These are phyloP conservation scores for Neosilurus hyrtlii DNA, from an alignment of 2,797 vertebrate species.

Conservation along the genomic window DNA sequence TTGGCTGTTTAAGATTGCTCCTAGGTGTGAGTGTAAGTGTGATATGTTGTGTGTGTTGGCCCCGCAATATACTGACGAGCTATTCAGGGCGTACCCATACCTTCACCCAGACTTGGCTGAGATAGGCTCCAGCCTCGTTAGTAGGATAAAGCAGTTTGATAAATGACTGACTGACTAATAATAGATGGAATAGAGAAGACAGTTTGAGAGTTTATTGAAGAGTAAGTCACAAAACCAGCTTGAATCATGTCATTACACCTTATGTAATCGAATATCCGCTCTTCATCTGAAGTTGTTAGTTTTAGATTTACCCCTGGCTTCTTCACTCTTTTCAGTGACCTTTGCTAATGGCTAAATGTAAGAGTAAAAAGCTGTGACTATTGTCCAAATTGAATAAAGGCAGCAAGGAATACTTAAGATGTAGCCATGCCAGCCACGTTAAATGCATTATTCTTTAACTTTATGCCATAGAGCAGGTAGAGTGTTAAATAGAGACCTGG, in stretches of 20 bases:
- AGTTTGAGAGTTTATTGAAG: background rate
- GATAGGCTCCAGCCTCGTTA: too few species aligned
- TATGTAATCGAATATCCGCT: conserved; percentile 22
- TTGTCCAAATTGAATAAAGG: conserved; percentile 42
- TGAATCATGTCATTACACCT: background rate
- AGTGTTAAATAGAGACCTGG: background rate
- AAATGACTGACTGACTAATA: too few species aligned
- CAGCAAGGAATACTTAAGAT: conserved; percentile 33
- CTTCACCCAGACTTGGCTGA: too few species aligned
- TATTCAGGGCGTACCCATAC: too few species aligned
- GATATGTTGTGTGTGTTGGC: too few species aligned
- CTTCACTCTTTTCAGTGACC: background rate
- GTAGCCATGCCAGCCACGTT: background rate
- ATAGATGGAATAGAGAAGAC: background rate
- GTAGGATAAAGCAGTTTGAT: too few species aligned
- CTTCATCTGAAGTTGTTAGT: conserved; percentile 10
- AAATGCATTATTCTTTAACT: conserved; percentile 16
- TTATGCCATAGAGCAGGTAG: background rate
- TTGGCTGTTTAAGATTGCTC: too few species aligned
- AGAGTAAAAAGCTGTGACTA: conserved; percentile 11
- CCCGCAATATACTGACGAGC: too few species aligned
- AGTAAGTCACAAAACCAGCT: too few species aligned
- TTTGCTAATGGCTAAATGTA: conserved; percentile 6
- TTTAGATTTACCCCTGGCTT: background rate
- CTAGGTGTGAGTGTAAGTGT: too few species aligned